Conservation (phyloP, 1,140 invertebrate species). For the Apis florea region DNA sequence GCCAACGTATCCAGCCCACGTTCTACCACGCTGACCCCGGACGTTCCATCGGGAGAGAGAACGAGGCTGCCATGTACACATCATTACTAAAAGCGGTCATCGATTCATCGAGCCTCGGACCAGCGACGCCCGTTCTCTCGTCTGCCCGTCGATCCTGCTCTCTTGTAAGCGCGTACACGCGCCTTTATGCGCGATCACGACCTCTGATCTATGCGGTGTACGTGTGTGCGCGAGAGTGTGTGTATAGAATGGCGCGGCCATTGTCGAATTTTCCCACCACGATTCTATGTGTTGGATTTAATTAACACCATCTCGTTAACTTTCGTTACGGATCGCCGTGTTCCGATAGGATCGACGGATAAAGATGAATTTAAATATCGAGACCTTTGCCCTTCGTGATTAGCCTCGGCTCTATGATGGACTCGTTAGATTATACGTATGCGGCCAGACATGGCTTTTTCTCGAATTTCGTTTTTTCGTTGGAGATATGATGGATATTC, state of each 20-base stretch:
- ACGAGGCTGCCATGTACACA: slow-evolving; percentile 66
- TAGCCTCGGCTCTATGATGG: neutral
- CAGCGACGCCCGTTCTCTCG: slow-evolving; percentile 44
- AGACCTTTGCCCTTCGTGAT: slow-evolving; percentile 27
- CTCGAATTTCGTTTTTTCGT: too few species aligned
- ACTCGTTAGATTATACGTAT: slow-evolving; percentile 10
- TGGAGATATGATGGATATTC: too few species aligned
- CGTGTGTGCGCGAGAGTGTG: neutral
- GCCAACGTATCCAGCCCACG: slow-evolving; percentile 46
- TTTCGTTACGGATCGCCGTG: slow-evolving; percentile 55
- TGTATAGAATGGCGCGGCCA: slow-evolving; percentile 22
- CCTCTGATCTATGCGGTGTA: neutral
- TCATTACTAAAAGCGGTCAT: slow-evolving; percentile 71
- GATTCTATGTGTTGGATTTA: slow-evolving; percentile 60
- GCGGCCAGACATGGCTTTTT: neutral
- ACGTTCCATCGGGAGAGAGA: slow-evolving; percentile 58
- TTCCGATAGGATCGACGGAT: slow-evolving; percentile 36
- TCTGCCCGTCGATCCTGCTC: slow-evolving; percentile 39
- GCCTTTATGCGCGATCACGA: slow-evolving; percentile 20
- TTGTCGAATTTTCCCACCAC: slow-evolving; percentile 64
- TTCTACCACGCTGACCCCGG: slow-evolving; percentile 57
- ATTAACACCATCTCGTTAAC: slow-evolving; percentile 68
- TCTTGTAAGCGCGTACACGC: slow-evolving; percentile 37
- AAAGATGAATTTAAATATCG: slow-evolving; percentile 60
- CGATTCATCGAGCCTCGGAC: slow-evolving; percentile 63